phyloP scores from a whole-genome alignment of 2,113 vertebrate species.

The Lasiurus borealis region DNA sequence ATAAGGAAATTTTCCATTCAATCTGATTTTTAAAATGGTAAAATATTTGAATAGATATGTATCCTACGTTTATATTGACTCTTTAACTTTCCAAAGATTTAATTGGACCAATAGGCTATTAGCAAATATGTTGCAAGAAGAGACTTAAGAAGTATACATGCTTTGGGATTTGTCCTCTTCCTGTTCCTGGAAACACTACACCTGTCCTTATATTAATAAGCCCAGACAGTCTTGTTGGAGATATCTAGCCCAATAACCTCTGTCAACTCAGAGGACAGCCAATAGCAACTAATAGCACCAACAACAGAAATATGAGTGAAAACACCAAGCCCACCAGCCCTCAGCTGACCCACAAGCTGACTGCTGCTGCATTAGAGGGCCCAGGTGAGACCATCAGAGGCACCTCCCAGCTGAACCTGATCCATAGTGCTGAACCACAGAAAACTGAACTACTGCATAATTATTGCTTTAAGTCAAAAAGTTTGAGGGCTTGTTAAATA shows the following conservation, averaged over 20 bases:
- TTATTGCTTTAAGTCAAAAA: neutral
- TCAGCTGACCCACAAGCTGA: neutral
- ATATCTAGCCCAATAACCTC: neutral
- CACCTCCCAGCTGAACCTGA: neutral
- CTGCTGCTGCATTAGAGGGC: neutral
- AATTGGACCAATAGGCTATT: neutral
- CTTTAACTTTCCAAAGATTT: neutral
- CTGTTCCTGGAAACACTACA: neutral
- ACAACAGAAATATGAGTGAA: neutral
- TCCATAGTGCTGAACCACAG: neutral
- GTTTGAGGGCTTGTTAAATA: neutral
- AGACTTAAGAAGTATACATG: neutral
- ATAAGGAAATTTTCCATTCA: neutral
- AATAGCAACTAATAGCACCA: neutral
- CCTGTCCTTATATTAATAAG: neutral
- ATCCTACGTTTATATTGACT: neutral
- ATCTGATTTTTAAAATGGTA: neutral
- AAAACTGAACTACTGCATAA: neutral
- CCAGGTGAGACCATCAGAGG: neutral
- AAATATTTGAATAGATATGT: neutral
- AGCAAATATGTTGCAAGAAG: neutral
- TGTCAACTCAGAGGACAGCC: neutral
- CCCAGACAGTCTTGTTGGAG: neutral
- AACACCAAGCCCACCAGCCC: too few relatives aligned
- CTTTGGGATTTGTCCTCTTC: neutral